Base-by-base conservation (phyloP, 2,888 invertebrate genomes). In the Tetragnatha montana region DNA sequence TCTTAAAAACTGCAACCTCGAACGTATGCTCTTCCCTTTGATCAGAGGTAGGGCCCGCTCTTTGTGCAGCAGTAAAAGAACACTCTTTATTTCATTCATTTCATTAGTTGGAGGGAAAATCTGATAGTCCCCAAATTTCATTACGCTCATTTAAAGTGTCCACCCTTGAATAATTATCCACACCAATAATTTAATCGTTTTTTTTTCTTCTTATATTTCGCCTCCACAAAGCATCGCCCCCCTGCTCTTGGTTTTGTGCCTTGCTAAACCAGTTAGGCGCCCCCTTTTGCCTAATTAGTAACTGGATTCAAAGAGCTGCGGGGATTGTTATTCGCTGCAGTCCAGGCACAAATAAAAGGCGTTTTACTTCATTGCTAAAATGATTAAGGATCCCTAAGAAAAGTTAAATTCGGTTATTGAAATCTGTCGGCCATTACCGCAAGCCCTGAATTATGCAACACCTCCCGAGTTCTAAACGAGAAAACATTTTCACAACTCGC, bases 321-420 rank as follows among this genome's bases (percentile, higher is more conserved):
- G 60, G 21, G 87, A 80, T 82, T 88, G 81, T 88, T 81, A 82
- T 81, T 82, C 85, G 68, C 75, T 70, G 76, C 78, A 74, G 69
- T 70, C 80, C 70, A 17, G 60, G 74, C 79, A 74, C 85, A 89
- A 85, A 89, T 89, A 89, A 89, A 89, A 89, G 89, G 81, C 89
- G 89, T 89, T 89, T 89, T 89, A 89, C 81, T 81, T 86, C 89
- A 89, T 85, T 89, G 89, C 85, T 89, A 89, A 89, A 86, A 89
- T 89, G 85, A 89, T 89, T 89, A 89, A 89, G 85, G 85, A 74
- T 68, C 60, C 76, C 51, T 86, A 89, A 89, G 89, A 89, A 89
- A 89, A 89, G 89, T 89, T 89, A 89, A 89, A 89, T 89, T 89
- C 89, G 81, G 85, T 89, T 89, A 89, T 89, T 89, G 89, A 89